Evolutionary conservation across 2,888 invertebrate species (phyloP), one percentile per base, ranked within the genome.

Genomic region (Caenorhabditis doughertyi): DNA sequence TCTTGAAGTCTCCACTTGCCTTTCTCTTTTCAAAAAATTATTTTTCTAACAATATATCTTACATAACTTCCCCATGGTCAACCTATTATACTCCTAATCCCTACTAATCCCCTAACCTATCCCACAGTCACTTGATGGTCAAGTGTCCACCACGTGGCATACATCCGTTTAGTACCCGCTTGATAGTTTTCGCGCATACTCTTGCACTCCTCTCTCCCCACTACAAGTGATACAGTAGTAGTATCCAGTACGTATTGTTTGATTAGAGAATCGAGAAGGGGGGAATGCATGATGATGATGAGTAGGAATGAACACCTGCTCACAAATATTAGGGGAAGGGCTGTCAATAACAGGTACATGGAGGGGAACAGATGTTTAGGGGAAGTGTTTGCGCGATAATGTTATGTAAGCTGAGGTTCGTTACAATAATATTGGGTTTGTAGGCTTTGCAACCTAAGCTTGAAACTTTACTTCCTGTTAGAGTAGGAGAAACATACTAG

Each of bases 231-330:
- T 65, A 65, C 65, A 65, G 35, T 65, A 32, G 42, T 27, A n/a
- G 27, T 29, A n/a, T n/a, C n/a, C n/a, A 35, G 16, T 39, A 16
- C 9, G 5, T 47, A 29, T 21, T 65, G 47, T 64, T 64, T 47
- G 42, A 32, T 18, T 18, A 62, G 51, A 65, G 16, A 18, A 23
- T n/a, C n/a, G n/a, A n/a, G n/a, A n/a, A n/a, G n/a, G n/a, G n/a
- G n/a, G n/a, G n/a, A n/a, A n/a, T n/a, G n/a, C 47, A 47, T 60
- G 60, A 25, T 35, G 44, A 16, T 25, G 51, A 51, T 51, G 51
- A 65, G 65, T 44, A 35, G 65, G 65, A 55, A 68, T 68, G 68
- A 68, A 68, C 68, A 68, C 68, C 68, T 68, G 68, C 42, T 55
- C 39, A 23, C 55, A 68, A 68, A 67, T 29, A 67, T n/a, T 7